A percentile compares a stretch with the other conserved stretches of the same genome.
phyloP scores from a whole-genome alignment of 2,113 vertebrate species.

The Alexandromys fortis region DNA sequence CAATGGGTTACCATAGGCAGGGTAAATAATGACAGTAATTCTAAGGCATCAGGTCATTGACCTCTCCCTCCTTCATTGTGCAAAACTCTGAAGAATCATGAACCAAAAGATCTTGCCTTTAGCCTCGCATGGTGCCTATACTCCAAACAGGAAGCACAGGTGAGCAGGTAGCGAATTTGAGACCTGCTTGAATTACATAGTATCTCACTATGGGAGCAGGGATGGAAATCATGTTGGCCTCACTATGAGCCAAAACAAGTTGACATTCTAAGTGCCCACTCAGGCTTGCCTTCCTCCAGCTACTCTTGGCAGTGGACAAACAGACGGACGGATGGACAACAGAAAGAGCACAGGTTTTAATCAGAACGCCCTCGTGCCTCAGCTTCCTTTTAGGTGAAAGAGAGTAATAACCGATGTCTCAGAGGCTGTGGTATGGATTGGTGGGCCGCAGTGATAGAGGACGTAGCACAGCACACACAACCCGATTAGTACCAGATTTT shows the following conservation, averaged over 20 bases:
- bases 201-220: background rate
- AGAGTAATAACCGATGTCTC: background rate
- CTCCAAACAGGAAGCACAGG: background rate
- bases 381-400: background rate
- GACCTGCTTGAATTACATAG: background rate
- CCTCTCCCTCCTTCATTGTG: background rate
- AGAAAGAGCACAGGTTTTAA: background rate
- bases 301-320: background rate
- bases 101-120: background rate
- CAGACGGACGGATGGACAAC: background rate
- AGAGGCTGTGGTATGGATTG: background rate
- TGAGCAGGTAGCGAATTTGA: background rate
- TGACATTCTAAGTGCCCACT: fast-evolving
- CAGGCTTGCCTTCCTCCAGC: background rate
- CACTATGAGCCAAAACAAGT: background rate
- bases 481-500: background rate
- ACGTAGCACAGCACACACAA: fast-evolving
- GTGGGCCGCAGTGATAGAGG: background rate
- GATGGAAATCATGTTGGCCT: background rate
- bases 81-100: background rate
- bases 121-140: background rate
- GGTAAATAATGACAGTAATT: background rate
- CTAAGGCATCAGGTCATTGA: background rate
- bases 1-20: background rate
- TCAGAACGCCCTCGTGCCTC: background rate